These are phyloP conservation scores for Silvanus unidentatus DNA, from an alignment of 2,888 invertebrate species.

Conservation along the genomic window DNA sequence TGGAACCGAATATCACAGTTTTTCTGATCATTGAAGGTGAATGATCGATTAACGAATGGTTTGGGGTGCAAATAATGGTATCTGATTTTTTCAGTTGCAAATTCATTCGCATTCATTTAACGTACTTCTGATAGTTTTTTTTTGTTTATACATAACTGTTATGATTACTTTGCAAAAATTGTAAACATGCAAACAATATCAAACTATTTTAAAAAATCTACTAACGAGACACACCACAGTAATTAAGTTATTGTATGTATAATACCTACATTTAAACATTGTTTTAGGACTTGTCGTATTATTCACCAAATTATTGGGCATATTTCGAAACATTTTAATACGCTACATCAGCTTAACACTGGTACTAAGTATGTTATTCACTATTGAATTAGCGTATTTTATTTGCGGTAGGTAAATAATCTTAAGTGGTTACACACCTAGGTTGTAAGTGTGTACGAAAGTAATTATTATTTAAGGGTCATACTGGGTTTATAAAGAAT, in stretches of 20 bases:
- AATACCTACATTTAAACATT: not conserved
- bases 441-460: not conserved
- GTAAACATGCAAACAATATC: too few relatives aligned
- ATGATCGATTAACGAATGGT: too few relatives aligned
- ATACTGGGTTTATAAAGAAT: conserved; percentile 5
- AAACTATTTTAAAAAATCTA: too few relatives aligned
- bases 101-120: too few relatives aligned
- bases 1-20: not conserved
- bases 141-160: too few relatives aligned
- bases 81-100: too few relatives aligned
- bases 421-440: not conserved
- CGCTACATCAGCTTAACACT: not conserved
- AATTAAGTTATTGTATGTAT: not conserved
- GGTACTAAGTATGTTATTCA: not conserved
- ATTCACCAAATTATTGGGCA: conserved; percentile 3
- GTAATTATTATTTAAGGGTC: not conserved
- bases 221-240: too few relatives aligned
- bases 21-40: conserved; percentile 1
- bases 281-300: conserved; percentile 8
- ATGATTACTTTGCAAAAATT: too few relatives aligned
- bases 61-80: too few relatives aligned
- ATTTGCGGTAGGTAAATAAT: conserved; percentile 1
- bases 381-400: conserved; percentile 2
- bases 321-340: conserved; percentile 1
- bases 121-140: too few relatives aligned